These are phyloP conservation scores for Drosophila pandora DNA, from an alignment of 1,140 invertebrate species.

Conservation along the genomic window DNA sequence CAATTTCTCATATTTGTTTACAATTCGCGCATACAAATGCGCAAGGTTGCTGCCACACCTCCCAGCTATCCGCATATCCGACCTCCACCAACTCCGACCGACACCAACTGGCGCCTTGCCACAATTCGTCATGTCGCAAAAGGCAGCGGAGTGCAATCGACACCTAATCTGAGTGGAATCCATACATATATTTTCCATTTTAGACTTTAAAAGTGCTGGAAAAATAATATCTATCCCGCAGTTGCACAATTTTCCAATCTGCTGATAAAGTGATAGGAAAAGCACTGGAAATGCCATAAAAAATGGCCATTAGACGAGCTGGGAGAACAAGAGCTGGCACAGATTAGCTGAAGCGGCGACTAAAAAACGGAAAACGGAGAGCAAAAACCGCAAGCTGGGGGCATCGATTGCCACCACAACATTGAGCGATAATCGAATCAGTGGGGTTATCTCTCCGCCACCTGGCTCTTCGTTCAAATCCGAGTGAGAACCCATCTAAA, in stretches of 20 bases:
- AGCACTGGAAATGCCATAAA: not conserved
- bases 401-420: conserved; percentile 45
- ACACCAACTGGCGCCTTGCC: conserved; percentile 15
- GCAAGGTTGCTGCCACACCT: conserved; percentile 39
- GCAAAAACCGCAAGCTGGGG: conserved; percentile 15
- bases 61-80: not conserved
- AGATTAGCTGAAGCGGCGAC: conserved; percentile 27
- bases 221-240: not conserved
- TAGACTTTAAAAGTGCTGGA: not conserved
- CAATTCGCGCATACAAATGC: conserved; percentile 74
- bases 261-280: conserved; percentile 1
- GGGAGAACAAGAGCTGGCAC: conserved; percentile 33
- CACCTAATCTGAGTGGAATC: conserved; percentile 57
- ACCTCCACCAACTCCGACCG: too few relatives aligned
- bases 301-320: not conserved
- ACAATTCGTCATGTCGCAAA: conserved; percentile 64
- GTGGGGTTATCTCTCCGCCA: conserved; percentile 43
- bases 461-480: conserved; percentile 4
- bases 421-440: conserved; percentile 49
- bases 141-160: conserved; percentile 67
- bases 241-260: not conserved
- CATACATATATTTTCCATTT: not conserved
- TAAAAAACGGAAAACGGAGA: not conserved
- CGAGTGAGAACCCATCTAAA: not conserved
- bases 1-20: conserved; percentile 76